A percentile compares a stretch with the other conserved stretches of the same genome.
Evolutionary conservation across 1,140 invertebrate genomes (phyloP).

Genomic region (Drosophila watanabei): DNA sequence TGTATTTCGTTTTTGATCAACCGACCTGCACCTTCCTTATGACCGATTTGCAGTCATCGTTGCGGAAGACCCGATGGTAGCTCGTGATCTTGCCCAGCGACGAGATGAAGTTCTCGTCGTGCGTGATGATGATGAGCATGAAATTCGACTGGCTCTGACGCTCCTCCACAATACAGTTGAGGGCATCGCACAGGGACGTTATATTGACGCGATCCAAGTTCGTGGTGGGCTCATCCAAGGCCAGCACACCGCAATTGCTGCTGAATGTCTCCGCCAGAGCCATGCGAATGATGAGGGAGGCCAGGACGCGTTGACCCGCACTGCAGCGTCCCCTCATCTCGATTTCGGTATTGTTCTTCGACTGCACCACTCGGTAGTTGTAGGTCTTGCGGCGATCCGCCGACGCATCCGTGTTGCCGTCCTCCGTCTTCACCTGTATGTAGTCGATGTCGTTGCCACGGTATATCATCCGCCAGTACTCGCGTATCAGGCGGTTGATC

Average conservation of each 20-base stretch:
- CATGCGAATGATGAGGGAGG: conserved; percentile 97
- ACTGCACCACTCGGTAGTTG: conserved; percentile 95
- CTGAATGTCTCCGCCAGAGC: conserved; percentile 98
- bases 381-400: conserved; percentile 90
- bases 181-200: conserved; percentile 93
- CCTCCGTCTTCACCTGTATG: conserved; percentile 92
- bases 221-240: conserved; percentile 99
- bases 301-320: conserved; percentile 98
- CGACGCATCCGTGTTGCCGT: conserved; percentile 85
- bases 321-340: conserved; percentile 99
- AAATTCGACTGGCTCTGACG: conserved; percentile 92
- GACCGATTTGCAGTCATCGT: conserved; percentile 87
- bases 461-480: conserved; percentile 96
- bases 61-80: conserved; percentile 90
- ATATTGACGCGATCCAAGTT: conserved; percentile 98
- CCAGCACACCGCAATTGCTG: conserved; percentile 96
- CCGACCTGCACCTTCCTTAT: conserved; percentile 67
- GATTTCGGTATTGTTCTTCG: conserved; percentile 92
- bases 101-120: conserved; percentile 97
- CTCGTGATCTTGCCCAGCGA: conserved; percentile 90
- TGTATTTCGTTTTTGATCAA: conserved; percentile 20
- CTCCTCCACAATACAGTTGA: conserved; percentile 90
- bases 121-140: conserved; percentile 98
- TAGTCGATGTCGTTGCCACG: conserved; percentile 95
- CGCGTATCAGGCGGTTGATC: conserved; percentile 95